These are phyloP conservation scores for Podarcis cretensis DNA, from an alignment of 2,113 vertebrate species.

Conservation along the genomic window DNA sequence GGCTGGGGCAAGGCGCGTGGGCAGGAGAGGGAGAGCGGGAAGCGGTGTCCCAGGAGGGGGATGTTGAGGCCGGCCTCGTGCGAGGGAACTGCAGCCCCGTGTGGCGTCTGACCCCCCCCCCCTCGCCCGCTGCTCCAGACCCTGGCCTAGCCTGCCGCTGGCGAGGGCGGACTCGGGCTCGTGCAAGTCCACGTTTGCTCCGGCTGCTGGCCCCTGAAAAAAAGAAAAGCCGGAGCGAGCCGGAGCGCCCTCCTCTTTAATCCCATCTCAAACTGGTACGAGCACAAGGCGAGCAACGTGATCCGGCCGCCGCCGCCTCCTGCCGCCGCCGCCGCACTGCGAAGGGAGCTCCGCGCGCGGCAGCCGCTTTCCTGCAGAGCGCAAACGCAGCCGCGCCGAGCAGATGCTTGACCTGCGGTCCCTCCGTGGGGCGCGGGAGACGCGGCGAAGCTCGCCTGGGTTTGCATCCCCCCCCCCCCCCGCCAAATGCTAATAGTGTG, in stretches of 20 bases:
- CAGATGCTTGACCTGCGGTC: neutral
- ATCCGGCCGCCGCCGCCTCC: conserved; percentile 67
- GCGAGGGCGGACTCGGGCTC: conserved; percentile 9
- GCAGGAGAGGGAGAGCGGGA: neutral
- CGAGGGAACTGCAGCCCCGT: neutral
- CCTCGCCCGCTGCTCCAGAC: neutral
- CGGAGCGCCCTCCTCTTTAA: conserved; percentile 60
- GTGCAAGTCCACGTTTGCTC: conserved; percentile 60
- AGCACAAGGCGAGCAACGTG: conserved; percentile 80
- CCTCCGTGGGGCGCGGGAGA: no score
- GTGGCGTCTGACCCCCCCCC: neutral
- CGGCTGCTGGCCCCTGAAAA: conserved; percentile 53
- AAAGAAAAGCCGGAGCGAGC: no score
- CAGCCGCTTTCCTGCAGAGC: neutral
- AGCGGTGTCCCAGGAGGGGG: neutral
- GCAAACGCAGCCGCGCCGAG: neutral
- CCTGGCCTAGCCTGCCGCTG: no score
- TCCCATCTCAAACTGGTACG: conserved; percentile 67
- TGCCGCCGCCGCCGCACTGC: conserved; percentile 67
- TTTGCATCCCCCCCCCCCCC: neutral
- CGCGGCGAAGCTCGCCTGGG: neutral
- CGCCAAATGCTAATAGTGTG: neutral
- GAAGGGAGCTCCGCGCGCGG: conserved; percentile 37
- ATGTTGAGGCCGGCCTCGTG: neutral
- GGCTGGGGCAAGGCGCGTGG: neutral